Evolutionary conservation across 2,888 invertebrate genomes (phyloP).

Genomic region (Lacanobia oleracea): DNA sequence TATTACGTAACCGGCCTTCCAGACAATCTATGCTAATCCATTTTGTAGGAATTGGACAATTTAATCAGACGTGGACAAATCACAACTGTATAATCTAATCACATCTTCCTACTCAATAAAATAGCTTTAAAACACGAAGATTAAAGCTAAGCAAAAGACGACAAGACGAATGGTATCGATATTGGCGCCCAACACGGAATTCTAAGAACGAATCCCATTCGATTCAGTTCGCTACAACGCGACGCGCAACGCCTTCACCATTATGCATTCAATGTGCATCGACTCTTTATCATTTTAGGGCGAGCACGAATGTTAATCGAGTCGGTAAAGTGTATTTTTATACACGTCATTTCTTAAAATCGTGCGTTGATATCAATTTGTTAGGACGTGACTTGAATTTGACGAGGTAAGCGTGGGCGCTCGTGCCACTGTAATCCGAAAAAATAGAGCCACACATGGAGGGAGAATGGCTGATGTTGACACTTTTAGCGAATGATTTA

Average conservation of each 20-base stretch:
- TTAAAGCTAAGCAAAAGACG: conserved; percentile 54
- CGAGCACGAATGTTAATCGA: conserved; percentile 75
- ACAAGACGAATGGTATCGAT: conserved; percentile 56
- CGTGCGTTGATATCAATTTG: conserved; percentile 85
- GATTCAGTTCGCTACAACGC: conserved; percentile 55
- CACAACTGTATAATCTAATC: conserved; percentile 43
- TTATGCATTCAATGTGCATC: conserved; percentile 74
- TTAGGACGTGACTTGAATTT: conserved; percentile 79
- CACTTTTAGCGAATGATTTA: conserved; percentile 23
- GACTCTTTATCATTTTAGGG: conserved; percentile 77
- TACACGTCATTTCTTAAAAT: conserved; percentile 84
- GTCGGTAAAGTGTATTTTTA: conserved; percentile 79
- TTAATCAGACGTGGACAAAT: conserved; percentile 39
- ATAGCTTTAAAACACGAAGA: conserved; percentile 43
- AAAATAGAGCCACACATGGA: conserved; percentile 42
- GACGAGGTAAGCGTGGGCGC: conserved; percentile 70
- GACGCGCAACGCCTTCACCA: conserved; percentile 50
- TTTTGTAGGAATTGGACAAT: conserved; percentile 33
- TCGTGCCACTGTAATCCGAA: conserved; percentile 57
- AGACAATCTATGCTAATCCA: conserved; percentile 37
- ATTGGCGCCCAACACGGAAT: conserved; percentile 67
- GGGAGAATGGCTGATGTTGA: conserved; percentile 34
- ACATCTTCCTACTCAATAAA: conserved; percentile 48
- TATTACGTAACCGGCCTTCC: conserved; percentile 39
- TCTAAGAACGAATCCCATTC: conserved; percentile 65